phyloP scores from a whole-genome alignment of 2,888 invertebrate species.

The Leptothorax acervorum region DNA sequence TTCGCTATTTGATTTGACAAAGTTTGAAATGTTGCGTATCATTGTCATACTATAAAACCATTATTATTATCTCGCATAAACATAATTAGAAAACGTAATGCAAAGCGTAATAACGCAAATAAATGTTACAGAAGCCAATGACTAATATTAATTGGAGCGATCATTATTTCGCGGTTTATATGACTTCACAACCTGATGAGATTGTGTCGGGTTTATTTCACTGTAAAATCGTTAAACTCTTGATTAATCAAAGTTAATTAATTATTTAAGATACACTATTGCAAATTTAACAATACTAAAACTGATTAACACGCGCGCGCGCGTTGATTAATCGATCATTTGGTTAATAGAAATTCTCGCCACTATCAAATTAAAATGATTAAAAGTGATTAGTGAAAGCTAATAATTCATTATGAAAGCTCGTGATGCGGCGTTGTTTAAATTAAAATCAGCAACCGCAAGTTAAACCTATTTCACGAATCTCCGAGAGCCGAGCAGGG shows the following conservation, averaged over 20 bases:
- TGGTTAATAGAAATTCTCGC: not conserved
- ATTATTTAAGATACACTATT: slow-evolving; percentile 32
- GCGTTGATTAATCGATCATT: slow-evolving; percentile 19
- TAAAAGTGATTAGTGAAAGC: slow-evolving; percentile 12
- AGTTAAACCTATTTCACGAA: slow-evolving; percentile 11
- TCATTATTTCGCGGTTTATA: slow-evolving; percentile 43
- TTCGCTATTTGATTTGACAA: slow-evolving; percentile 36
- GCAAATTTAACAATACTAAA: slow-evolving; percentile 26
- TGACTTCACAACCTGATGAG: slow-evolving; percentile 28
- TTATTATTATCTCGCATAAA: slow-evolving; percentile 39
- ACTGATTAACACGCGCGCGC: not conserved
- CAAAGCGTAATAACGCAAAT: slow-evolving; percentile 36
- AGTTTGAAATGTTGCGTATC: slow-evolving; percentile 13
- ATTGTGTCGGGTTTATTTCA: slow-evolving; percentile 13
- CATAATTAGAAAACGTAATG: slow-evolving; percentile 27
- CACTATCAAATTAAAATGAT: slow-evolving; percentile 19
- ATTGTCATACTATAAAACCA: slow-evolving; percentile 17
- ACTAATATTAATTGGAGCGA: slow-evolving; percentile 45
- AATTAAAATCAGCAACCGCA: slow-evolving; percentile 18
- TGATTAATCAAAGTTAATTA: slow-evolving; percentile 46
- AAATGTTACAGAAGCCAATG: slow-evolving; percentile 32
- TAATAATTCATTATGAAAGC: slow-evolving; percentile 15
- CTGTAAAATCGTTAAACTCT: slow-evolving; percentile 32
- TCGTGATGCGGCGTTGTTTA: slow-evolving; percentile 5
- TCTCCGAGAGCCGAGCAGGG: not conserved